These are phyloP conservation scores for Melanotaenia duboulayi DNA, from an alignment of 2,113 vertebrate species.

Conservation along the genomic window DNA sequence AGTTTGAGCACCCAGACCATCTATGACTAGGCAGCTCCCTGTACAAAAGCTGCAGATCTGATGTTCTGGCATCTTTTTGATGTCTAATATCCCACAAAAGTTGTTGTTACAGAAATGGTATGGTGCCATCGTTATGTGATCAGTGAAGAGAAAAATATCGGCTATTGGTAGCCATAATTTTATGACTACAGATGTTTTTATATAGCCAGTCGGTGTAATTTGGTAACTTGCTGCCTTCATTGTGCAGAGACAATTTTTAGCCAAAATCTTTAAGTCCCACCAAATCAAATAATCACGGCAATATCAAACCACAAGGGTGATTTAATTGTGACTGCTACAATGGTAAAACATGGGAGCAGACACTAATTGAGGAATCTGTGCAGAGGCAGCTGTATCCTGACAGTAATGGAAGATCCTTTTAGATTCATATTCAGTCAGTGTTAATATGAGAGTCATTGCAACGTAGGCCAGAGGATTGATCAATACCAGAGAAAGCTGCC, in stretches of 20 bases:
- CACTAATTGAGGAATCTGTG: conserved; percentile 31
- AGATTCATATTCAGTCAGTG: conserved; percentile 34
- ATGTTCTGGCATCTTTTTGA: not conserved
- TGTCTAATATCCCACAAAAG: too few relatives aligned
- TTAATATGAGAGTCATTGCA: conserved; percentile 34
- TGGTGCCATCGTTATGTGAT: not conserved
- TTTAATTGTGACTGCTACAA: not conserved
- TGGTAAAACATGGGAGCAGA: conserved; percentile 3
- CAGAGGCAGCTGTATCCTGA: conserved; percentile 5
- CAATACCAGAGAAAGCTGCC: conserved; percentile 41
- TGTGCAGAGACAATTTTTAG: not conserved
- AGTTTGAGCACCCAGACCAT: not conserved
- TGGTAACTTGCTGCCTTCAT: too few relatives aligned
- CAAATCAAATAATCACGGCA: not conserved
- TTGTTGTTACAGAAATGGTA: not conserved
- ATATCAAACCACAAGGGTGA: conserved; percentile 1
- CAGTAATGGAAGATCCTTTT: conserved; percentile 19
- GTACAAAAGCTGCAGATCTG: too few relatives aligned
- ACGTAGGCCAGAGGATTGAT: conserved; percentile 15
- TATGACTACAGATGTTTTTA: too few relatives aligned
- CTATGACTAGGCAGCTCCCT: not conserved
- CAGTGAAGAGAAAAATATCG: not conserved
- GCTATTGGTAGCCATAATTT: not conserved
- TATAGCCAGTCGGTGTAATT: too few relatives aligned
- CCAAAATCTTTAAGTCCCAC: not conserved